Conservation (phyloP, 2,888 invertebrate genomes). For the Muscina levida region DNA sequence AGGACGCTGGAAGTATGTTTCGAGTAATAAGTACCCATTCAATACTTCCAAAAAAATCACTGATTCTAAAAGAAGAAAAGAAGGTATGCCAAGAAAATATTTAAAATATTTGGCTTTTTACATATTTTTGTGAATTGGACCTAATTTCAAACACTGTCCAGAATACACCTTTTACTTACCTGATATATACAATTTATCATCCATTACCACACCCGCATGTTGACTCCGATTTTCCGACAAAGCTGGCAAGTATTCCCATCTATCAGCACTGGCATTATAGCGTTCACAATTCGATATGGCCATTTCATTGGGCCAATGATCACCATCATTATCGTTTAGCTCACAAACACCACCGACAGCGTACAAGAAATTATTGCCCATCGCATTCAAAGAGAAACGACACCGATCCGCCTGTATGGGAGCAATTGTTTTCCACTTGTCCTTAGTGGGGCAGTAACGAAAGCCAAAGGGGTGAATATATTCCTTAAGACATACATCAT, state of each 20-base stretch:
- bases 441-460: slow-evolving; percentile 83
- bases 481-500: slow-evolving; percentile 84
- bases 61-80: no score
- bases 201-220: slow-evolving; percentile 81
- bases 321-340: slow-evolving; percentile 80
- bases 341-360: slow-evolving; percentile 85
- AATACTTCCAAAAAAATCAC: no score
- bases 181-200: slow-evolving; percentile 77
- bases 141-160: no score
- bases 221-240: slow-evolving; percentile 83
- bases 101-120: no score
- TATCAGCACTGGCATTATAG: slow-evolving; percentile 82
- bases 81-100: no score
- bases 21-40: no score
- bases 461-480: slow-evolving; percentile 88
- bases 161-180: no score
- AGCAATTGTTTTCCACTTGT: slow-evolving; percentile 85
- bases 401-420: slow-evolving; percentile 85
- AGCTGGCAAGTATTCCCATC: slow-evolving; percentile 82
- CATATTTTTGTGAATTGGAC: no score
- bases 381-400: slow-evolving; percentile 84
- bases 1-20: no score
- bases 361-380: slow-evolving; percentile 81
- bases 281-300: slow-evolving; percentile 81
- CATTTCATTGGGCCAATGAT: slow-evolving; percentile 77